Base-by-base conservation (phyloP, 2,888 invertebrate species). In the Esperia sulphurella region DNA sequence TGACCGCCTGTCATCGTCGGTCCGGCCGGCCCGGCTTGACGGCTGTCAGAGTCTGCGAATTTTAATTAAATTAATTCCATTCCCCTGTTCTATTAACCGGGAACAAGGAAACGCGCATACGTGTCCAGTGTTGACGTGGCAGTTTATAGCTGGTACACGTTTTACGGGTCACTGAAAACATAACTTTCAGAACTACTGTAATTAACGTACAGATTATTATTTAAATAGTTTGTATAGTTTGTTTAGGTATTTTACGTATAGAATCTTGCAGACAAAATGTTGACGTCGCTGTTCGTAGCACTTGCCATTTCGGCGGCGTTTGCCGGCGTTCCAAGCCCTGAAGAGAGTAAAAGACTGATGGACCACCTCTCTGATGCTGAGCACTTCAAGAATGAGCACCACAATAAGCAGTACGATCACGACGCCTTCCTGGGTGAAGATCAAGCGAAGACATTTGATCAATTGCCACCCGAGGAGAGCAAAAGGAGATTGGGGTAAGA, bases 381-480 rank as follows among this genome's bases (percentile, higher is more conserved):
- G 56, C 98, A 98, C 72, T 96, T 92, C 64, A 91, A 92, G 55
- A 93, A 95, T 57, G 94, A 94, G 28, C 93, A 95, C 52, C 97
- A 97, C 67, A 96, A 98, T 79, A 89, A 94, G 44, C 96, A 97
- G 58, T 99, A 96, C 75, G 99, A 99, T 73, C 99, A 99, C 73
- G 98, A 99, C 75, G 98, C 98, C 0, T 99, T 99, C 78, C 90
- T 99, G 9, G 99, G 99, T 0, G 96, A 97, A 73, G 97, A 97
- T 57, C 93, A 94, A 61, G 97, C 98, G 0, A 96, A 97, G 73
- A 94, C 96, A 3, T 99, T 98, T 75, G 98, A 98, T 74, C 95
- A 98, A 64, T 89, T 99, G 41, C 91, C 95, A 0, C 98, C 98
- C 2, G 98, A 99, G 79, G 98, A 99, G 77, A 98, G 98, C 80